Evolutionary conservation across 2,113 vertebrate species (phyloP), one percentile per base, ranked within the genome.

Genomic region (Otus sunia): DNA sequence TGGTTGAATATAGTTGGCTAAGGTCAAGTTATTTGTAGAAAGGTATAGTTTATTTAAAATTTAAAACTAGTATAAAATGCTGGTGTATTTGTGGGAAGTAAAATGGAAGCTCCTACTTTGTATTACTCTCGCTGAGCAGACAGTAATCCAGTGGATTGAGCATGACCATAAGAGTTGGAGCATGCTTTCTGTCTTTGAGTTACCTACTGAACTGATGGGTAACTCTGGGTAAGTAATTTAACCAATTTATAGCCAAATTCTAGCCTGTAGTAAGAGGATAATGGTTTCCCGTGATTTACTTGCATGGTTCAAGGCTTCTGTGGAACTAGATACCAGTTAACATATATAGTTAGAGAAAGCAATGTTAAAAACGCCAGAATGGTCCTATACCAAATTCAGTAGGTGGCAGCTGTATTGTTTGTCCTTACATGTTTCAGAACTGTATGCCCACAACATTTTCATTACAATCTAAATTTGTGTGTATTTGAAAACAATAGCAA

Each of bases 91-190:
- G 41, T 74, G 60, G 29, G 39, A 26, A 55, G 26, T 75, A 23
- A 75, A 77, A 64, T 56, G 32, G 19, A 68, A 81, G 75, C 27
- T 74, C 12, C 21, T 39, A 6, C 32, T 92, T 56, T 29, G 15
- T 59, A 4, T 72, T 88, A 37, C 62, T 90, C 11, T 83, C 0
- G 0, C 75, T 64, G 71, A 62, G 49, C 9, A 58, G 78, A 55
- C 27, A 53, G 53, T 72, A 43, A 47, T 60, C 43, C 36, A 41
- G 0, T n/a, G 59, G 49, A 25, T 32, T 68, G 74, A 76, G 26
- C 1, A 0, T 47, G 30, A 75, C 26, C 14, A 0, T 68, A 18
- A 27, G 41, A 32, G n/a, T 9, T 50, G 21, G 49, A 49, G 32
- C 11, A 4, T 37, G 49, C 43, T 72, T 75, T 74, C 63, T 79